phyloP scores from a whole-genome alignment of 2,113 vertebrate species.

The Antechinus stuartii region DNA sequence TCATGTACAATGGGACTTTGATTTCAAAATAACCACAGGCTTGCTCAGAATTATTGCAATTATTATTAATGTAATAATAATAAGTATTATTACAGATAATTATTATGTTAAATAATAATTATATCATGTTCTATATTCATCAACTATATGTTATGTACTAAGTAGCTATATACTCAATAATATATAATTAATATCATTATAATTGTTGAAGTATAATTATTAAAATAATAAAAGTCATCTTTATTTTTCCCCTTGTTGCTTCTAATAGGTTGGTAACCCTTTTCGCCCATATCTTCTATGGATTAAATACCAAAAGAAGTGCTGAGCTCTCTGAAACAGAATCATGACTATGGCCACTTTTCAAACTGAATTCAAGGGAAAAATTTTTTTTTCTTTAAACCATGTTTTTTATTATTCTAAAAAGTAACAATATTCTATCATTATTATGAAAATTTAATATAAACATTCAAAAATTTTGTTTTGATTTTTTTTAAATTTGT shows the following conservation, averaged over 20 bases:
- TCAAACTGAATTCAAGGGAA: neutral
- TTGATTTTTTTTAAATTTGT: neutral
- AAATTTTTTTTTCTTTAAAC: neutral
- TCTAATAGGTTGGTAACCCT: slow-evolving; percentile 49
- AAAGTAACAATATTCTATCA: neutral
- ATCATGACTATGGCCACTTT: slow-evolving; percentile 39
- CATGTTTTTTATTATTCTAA: neutral
- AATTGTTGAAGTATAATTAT: slow-evolving; percentile 14
- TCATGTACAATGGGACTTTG: slow-evolving; percentile 25
- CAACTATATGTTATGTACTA: slow-evolving; percentile 38
- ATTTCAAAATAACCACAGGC: slow-evolving; percentile 36
- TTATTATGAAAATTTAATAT: neutral
- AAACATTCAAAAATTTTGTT: neutral
- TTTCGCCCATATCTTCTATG: slow-evolving; percentile 50
- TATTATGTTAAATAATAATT: slow-evolving; percentile 21
- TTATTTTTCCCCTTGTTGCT: slow-evolving; percentile 51
- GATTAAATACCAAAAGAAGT: slow-evolving; percentile 18
- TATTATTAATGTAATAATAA: slow-evolving; percentile 20
- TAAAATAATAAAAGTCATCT: slow-evolving; percentile 45
- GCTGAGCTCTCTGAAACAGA: slow-evolving; percentile 45
- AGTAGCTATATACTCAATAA: slow-evolving; percentile 60
- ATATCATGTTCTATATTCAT: slow-evolving; percentile 15
- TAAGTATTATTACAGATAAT: slow-evolving; percentile 17
- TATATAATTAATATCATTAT: neutral
- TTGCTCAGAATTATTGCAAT: neutral